These are phyloP conservation scores for Calephelis perditalis DNA, from an alignment of 2,888 invertebrate species.

Conservation along the genomic window DNA sequence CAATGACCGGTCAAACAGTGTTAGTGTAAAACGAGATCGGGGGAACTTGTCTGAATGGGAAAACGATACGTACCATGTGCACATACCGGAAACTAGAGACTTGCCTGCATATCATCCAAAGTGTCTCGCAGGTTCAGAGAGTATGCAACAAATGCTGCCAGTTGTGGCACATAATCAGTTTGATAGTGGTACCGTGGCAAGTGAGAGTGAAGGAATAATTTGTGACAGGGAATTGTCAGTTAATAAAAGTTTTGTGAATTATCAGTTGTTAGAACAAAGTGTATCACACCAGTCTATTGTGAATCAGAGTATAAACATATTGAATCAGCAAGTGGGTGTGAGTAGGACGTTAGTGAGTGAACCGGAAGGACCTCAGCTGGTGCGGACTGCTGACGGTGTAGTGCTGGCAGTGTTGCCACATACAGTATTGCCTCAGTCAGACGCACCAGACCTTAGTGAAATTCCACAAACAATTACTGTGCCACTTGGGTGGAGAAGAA, in stretches of 20 bases:
- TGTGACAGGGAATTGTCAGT: conserved; percentile 57
- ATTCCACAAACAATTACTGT: conserved; percentile 60
- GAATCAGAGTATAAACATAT: conserved; percentile 73
- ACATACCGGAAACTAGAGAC: conserved; percentile 50
- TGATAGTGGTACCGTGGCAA: conserved; percentile 56
- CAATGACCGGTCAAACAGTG: conserved; percentile 36
- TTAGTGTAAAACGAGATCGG: conserved; percentile 48
- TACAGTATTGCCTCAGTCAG: conserved; percentile 44
- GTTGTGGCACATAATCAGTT: conserved; percentile 50
- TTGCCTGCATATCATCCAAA: conserved; percentile 52
- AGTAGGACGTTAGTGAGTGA: conserved; percentile 57
- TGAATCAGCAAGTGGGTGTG: conserved; percentile 72
- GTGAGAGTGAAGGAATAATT: conserved; percentile 48
- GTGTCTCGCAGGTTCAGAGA: conserved; percentile 50
- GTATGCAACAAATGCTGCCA: conserved; percentile 55
- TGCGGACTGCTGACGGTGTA: conserved; percentile 68
- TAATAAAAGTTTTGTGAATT: conserved; percentile 68
- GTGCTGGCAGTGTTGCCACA: conserved; percentile 66
- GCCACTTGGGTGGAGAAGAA: conserved; percentile 72
- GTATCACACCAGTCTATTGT: conserved; percentile 72
- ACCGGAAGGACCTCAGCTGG: conserved; percentile 59
- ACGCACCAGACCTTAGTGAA: conserved; percentile 53
- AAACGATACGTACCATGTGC: conserved; percentile 51
- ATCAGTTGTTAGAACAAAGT: conserved; percentile 75
- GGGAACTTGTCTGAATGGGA: conserved; percentile 29